A percentile compares a stretch with the other conserved stretches of the same genome.
phyloP scores from a whole-genome alignment of 2,113 vertebrate species.

The Brachypteracias leptosomus region DNA sequence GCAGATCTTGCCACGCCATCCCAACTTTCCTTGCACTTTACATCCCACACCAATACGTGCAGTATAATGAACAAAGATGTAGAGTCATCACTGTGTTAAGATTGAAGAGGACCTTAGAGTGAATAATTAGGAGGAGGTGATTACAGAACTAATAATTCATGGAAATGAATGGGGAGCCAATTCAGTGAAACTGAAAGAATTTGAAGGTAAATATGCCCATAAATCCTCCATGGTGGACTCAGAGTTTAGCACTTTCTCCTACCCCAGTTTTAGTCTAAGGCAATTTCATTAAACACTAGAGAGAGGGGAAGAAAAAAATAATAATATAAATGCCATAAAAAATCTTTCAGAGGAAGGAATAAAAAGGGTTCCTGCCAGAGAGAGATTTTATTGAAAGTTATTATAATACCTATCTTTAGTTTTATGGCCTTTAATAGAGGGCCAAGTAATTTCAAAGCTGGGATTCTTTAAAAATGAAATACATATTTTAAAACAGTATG shows the following conservation, averaged over 20 bases:
- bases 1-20: neutral
- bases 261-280: constrained; percentile 62
- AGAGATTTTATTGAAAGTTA: constrained; percentile 76
- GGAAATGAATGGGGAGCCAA: constrained; percentile 51
- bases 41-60: constrained; percentile 22
- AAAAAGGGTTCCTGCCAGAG: constrained; percentile 65
- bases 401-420: constrained; percentile 77
- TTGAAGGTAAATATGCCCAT: constrained; percentile 71
- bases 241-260: constrained; percentile 65
- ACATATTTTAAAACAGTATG: constrained; percentile 69
- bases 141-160: constrained; percentile 70
- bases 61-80: constrained; percentile 61
- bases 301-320: constrained; percentile 52
- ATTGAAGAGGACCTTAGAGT: constrained; percentile 59
- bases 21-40: neutral
- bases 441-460: constrained; percentile 69
- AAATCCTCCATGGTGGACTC: constrained; percentile 65
- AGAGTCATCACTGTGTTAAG: constrained; percentile 16
- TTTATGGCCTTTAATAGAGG: constrained; percentile 70
- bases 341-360: constrained; percentile 68
- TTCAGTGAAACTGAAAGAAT: constrained; percentile 59
- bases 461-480: constrained; percentile 69
- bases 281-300: constrained; percentile 73
- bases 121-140: constrained; percentile 75
- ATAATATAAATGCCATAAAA: constrained; percentile 73